Conservation (phyloP, 2,888 invertebrate species). For the Rhingia campestris region DNA sequence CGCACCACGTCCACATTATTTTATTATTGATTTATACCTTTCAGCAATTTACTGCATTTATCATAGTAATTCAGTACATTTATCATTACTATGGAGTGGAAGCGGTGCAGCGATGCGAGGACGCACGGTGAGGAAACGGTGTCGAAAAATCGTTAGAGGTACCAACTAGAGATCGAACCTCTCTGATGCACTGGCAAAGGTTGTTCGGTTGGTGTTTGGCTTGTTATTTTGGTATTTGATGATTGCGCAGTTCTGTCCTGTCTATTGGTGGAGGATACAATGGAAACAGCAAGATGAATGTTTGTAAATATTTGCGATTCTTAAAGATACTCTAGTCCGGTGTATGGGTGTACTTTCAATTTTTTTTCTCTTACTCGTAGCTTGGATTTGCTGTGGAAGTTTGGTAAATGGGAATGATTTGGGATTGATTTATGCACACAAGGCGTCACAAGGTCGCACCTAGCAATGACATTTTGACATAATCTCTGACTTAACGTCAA, state of each 20-base stretch:
- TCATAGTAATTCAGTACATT: constrained; percentile 83
- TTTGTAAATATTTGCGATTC: constrained; percentile 41
- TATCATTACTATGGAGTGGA: constrained; percentile 79
- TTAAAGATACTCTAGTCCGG: neutral
- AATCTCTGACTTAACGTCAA: neutral
- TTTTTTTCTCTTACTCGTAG: neutral
- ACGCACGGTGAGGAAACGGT: neutral
- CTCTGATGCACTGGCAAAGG: constrained; percentile 50
- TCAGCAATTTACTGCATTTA: constrained; percentile 83
- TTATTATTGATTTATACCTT: constrained; percentile 83
- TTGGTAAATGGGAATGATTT: neutral
- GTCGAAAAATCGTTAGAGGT: constrained; percentile 52
- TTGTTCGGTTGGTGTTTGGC: constrained; percentile 46
- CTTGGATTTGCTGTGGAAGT: neutral
- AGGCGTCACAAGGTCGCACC: neutral
- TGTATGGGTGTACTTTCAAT: constrained; percentile 31
- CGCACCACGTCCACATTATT: constrained; percentile 76
- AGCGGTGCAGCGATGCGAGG: neutral
- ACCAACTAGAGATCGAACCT: constrained; percentile 27
- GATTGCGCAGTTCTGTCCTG: constrained; percentile 49
- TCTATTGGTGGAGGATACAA: constrained; percentile 34
- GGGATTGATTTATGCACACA: neutral
- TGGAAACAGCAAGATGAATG: constrained; percentile 41
- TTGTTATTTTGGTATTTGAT: constrained; percentile 62
- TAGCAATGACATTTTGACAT: neutral